A percentile compares a stretch with the other conserved stretches of the same genome.
Conservation (phyloP, 2,113 vertebrate genomes). For the Cephalopterus ornatus region DNA sequence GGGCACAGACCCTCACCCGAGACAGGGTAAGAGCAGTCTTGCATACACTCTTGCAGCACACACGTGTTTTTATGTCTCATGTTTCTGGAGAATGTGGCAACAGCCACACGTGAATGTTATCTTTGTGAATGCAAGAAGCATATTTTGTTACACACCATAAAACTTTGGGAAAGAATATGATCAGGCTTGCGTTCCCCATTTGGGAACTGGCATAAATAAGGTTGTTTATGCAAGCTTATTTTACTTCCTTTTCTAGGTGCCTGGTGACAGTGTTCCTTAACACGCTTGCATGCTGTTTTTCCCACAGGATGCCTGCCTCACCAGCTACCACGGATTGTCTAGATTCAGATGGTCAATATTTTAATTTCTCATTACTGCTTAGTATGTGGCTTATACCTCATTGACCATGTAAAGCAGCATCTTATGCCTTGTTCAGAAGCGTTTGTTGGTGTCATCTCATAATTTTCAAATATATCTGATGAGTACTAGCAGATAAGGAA, state of each 20-base stretch:
- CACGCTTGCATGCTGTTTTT: neutral
- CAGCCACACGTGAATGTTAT: neutral
- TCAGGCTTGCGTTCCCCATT: neutral
- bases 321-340: neutral
- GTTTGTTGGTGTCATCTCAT: neutral
- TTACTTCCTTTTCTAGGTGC: neutral
- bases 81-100: neutral
- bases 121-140: neutral
- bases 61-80: accelerated
- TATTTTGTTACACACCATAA: neutral
- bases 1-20: constrained; percentile 93
- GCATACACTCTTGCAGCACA: neutral
- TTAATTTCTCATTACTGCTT: neutral
- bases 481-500: neutral
- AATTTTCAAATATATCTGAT: neutral
- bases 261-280: neutral
- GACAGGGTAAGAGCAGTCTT: constrained; percentile 81
- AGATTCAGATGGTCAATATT: neutral
- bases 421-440: neutral
- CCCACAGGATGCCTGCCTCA: neutral
- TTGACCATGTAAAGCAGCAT: neutral
- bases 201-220: neutral
- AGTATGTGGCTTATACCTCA: neutral
- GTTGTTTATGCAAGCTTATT: neutral
- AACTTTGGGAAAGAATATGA: neutral